These are phyloP conservation scores for Phasianus colchicus DNA, from an alignment of 2,113 vertebrate genomes.

Conservation along the genomic window DNA sequence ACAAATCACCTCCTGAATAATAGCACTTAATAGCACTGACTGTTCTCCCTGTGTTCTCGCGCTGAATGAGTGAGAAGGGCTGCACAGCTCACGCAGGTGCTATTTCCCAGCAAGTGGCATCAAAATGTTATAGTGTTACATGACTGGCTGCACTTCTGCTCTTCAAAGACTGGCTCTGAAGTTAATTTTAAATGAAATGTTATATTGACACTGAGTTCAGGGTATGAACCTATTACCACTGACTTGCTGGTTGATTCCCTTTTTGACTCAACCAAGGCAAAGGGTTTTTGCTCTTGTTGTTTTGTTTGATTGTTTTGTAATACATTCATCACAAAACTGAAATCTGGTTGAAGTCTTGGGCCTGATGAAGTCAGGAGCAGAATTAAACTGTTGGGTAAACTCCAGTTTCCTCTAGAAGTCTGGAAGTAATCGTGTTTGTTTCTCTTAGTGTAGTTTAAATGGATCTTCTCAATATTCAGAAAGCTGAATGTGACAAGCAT, in stretches of 20 bases:
- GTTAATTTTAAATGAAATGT: background rate
- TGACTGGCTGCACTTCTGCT: background rate
- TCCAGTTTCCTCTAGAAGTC: background rate
- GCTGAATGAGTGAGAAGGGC: background rate
- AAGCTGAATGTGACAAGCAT: background rate
- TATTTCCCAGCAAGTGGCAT: background rate
- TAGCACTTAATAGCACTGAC: background rate
- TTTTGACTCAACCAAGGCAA: background rate
- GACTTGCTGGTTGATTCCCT: background rate
- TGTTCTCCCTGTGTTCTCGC: rapidly evolving
- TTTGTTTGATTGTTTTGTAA: background rate
- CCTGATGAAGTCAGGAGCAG: background rate
- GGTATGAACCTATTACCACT: background rate
- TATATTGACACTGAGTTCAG: background rate
- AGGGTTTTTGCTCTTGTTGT: background rate
- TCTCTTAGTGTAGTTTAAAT: background rate
- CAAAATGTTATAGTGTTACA: background rate
- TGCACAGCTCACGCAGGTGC: background rate
- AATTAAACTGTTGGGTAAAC: background rate
- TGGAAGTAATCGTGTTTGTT: background rate
- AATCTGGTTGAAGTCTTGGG: background rate
- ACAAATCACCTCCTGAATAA: rapidly evolving
- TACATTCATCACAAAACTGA: background rate
- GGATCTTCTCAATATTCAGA: background rate
- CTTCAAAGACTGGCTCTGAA: background rate